Base-by-base conservation (phyloP, 2,888 invertebrate species). In the Ptilodon capucinus region DNA sequence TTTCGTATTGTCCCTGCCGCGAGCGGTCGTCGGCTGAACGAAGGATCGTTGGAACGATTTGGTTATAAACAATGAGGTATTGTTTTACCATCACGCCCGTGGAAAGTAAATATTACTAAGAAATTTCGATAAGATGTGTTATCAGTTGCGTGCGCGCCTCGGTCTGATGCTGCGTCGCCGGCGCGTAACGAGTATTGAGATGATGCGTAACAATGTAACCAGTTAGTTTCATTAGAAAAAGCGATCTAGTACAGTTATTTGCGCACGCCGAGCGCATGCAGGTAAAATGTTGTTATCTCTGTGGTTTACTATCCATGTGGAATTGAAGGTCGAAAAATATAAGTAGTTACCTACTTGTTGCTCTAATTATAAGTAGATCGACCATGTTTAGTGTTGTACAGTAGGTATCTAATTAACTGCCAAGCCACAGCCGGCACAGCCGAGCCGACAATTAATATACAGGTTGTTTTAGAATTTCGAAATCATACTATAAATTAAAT, bases 111-210 rank as follows among this genome's bases (percentile, higher is more conserved):
- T 51, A 69, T 68, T 70, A 59, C 62, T 60, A 64, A 73, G 69
- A 73, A 75, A 72, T 66, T 54, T 60, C 61, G 84, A 82, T 86
- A 80, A 82, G 76, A 81, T 75, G 64, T 54, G 57, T 76, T 75
- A 84, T 79, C 79, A 67, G 53, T 58, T 53, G 67, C 70, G 63
- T 56, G 67, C 61, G 66, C 61, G 65, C 67, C 48, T 64, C 59
- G 57, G 42, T 42, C 42, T 48, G 54, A 60, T 40, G 56, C 58
- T 57, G 55, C 51, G 45, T 38, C 51, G 50, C 34, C 46, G 53
- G 47, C 55, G 55, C 56, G 56, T 57, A 57, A 53, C 46, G 46
- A 42, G 48, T 42, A 45, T 41, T 60, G 39, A 48, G 63, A 60
- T 66, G 55, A 61, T 57, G 63, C 63, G 55, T 57, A 54, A 63